Evolutionary conservation across 2,888 invertebrate species (phyloP), one percentile per base, ranked within the genome.

Genomic region (Oscheius myriophilus): DNA sequence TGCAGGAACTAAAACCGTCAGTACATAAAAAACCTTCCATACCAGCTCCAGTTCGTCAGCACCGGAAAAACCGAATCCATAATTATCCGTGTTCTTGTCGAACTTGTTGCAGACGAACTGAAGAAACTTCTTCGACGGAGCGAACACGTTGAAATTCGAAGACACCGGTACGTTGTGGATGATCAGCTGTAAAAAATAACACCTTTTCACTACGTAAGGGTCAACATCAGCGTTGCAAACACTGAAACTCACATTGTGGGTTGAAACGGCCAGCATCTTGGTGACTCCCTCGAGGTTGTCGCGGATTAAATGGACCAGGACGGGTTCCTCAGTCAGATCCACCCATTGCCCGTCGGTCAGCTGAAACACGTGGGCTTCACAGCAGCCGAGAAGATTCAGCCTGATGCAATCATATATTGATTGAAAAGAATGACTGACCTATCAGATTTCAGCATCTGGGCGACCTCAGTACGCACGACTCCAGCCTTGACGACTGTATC

Each of bases 41-140:
- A 66, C 66, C 58, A 41, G 11, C 39, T 59, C 53, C 52, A 59
- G 18, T 9, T 67, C 61, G 25, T 14, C n/a, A 1, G 39, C 21
- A 3, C 49, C 67, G 7, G 21, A 16, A 39, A 67, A 67, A 1
- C 67, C 67, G 43, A 67, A 67, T 4, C 67, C 67, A 42, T 61
- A 67, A 26, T 61, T 67, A 9, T 52, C 53, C n/a, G 49, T 49
- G n/a, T 51, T 53, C 41, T 51, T 67, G 33, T 67, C 67, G 43
- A 67, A 67, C 33, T 67, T 67, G 46, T 67, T 61, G 55, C 67
- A 51, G 51, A 67, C 61, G 61, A 67, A 67, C 21, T 61, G 67
- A 26, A 67, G 12, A 23, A 67, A 67, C 49, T 67, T 67, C 33
- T 67, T 67, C 33, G 67, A 67, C 23, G 59, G 61, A 18, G 67